phyloP scores from a whole-genome alignment of 2,113 vertebrate genomes.

The Burhinus oedicnemus region DNA sequence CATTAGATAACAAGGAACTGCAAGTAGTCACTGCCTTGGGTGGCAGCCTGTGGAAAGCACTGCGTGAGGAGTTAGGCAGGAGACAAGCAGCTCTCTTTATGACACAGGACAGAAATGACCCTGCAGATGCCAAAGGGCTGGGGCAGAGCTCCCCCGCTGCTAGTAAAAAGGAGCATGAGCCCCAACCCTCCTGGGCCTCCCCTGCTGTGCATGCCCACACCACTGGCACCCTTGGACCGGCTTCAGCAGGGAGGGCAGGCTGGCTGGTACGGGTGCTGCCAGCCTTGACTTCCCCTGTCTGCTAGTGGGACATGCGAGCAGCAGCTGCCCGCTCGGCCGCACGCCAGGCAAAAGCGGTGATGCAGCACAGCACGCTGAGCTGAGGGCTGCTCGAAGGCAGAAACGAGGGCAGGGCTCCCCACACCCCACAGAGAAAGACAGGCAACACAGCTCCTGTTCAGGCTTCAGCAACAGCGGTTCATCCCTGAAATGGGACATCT shows the following conservation, averaged over 20 bases:
- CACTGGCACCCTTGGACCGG: background rate
- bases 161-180: background rate
- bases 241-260: background rate
- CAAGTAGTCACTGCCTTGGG: background rate
- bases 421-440: background rate
- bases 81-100: background rate
- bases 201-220: background rate
- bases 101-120: background rate
- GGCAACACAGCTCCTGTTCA: background rate
- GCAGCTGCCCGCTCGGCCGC: fast-evolving
- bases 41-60: background rate
- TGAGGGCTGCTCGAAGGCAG: background rate
- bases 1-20: background rate
- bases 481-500: background rate
- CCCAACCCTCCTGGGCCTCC: background rate
- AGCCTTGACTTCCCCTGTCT: background rate
- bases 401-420: background rate
- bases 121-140: background rate
- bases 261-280: background rate
- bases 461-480: background rate
- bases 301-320: background rate
- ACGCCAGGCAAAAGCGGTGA: fast-evolving
- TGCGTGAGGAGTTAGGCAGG: background rate
- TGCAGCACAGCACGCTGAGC: background rate
- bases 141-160: background rate